Conservation (phyloP, 2,797 vertebrate genomes). For the Esox lucius region DNA sequence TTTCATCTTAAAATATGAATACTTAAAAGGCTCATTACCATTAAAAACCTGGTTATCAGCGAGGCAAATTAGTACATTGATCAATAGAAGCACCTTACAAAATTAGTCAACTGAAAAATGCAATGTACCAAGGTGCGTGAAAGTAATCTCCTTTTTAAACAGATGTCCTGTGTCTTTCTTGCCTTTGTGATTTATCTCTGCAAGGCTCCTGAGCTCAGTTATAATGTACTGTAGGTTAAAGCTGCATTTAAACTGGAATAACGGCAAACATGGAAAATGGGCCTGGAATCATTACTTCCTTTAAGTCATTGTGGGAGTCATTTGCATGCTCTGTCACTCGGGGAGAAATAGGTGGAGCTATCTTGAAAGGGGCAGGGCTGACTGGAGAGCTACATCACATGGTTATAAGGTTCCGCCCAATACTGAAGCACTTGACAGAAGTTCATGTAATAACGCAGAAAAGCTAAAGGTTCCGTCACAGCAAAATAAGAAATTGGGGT, state of each 20-base stretch:
- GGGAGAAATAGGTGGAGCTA: no score
- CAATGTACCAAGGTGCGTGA: slow-evolving; percentile 27
- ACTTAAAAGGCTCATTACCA: slow-evolving; percentile 43
- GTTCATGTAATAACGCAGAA: no score
- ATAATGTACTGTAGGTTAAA: slow-evolving; percentile 21
- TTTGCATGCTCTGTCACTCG: no score
- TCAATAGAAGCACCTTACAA: slow-evolving; percentile 29
- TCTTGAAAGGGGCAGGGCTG: no score
- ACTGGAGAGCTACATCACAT: no score
- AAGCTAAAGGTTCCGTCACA: no score
- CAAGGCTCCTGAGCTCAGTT: slow-evolving; percentile 33
- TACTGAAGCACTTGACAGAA: no score
- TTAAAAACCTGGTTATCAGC: slow-evolving; percentile 23
- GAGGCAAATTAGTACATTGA: slow-evolving; percentile 28
- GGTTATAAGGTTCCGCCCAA: no score
- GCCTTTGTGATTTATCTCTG: slow-evolving; percentile 36
- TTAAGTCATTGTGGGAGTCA: no score
- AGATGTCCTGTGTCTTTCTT: slow-evolving; percentile 32
- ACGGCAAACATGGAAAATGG: no score
- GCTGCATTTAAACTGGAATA: slow-evolving; percentile 8
- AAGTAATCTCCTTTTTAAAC: slow-evolving; percentile 35
- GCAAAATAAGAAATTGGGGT: no score
- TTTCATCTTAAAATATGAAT: slow-evolving; percentile 32
- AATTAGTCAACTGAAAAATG: slow-evolving; percentile 35
- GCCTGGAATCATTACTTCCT: no score